phyloP scores from a whole-genome alignment of 2,797 vertebrate species.

The Melanotaenia boesemani region DNA sequence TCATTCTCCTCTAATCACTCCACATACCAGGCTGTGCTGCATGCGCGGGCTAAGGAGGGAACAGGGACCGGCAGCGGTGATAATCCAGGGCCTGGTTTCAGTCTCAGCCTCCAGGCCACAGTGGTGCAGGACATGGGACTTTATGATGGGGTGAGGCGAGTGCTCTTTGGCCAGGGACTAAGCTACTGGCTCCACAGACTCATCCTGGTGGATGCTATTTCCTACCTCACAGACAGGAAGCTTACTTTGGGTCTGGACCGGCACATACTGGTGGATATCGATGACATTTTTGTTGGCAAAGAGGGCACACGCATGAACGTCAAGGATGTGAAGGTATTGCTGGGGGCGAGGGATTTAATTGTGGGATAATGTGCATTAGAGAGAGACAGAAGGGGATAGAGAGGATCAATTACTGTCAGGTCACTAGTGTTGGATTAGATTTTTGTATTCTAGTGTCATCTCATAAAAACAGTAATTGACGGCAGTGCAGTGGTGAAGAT shows the following conservation, averaged over 20 bases:
- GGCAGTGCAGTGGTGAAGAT: constrained; percentile 15
- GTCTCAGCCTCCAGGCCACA: constrained; percentile 83
- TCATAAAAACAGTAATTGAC: constrained; percentile 31
- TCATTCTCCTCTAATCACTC: constrained; percentile 95
- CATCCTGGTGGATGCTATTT: constrained; percentile 93
- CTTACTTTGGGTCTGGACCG: constrained; percentile 91
- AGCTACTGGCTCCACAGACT: constrained; percentile 97
- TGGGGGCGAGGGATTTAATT: constrained; percentile 7
- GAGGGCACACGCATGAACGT: constrained; percentile 97
- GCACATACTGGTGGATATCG: constrained; percentile 96
- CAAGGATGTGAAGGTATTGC: constrained; percentile 95
- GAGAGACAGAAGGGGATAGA: constrained; percentile 4
- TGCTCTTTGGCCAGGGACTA: constrained; percentile 95
- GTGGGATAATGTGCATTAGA: constrained; percentile 33
- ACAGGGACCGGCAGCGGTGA: constrained; percentile 72
- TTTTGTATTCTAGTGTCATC: constrained; percentile 26
- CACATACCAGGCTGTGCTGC: constrained; percentile 92
- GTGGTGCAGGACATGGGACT: constrained; percentile 95
- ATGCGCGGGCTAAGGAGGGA: constrained; percentile 82
- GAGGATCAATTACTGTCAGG: constrained; percentile 15
- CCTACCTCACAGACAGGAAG: constrained; percentile 92
- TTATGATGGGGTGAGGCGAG: constrained; percentile 93
- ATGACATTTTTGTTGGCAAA: constrained; percentile 98
- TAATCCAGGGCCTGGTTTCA: constrained; percentile 69
- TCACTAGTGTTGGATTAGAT: constrained; percentile 25